phyloP scores from a whole-genome alignment of 92 coral and sea anemone genomes.

The Epizoanthus scotinus region DNA sequence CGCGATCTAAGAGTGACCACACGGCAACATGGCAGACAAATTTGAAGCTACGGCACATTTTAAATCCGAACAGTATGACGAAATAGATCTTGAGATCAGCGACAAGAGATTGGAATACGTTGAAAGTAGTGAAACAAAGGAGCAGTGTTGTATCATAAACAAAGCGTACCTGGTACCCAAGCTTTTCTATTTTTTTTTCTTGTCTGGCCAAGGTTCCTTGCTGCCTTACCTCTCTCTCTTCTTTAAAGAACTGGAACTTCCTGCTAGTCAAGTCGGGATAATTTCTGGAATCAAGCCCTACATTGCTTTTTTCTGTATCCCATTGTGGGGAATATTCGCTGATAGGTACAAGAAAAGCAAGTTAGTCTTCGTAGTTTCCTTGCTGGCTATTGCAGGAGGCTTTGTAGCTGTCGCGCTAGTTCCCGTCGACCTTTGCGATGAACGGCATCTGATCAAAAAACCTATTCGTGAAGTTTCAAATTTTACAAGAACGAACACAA shows the following conservation, averaged over 20 bases:
- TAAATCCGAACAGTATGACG: neutral
- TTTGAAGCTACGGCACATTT: neutral
- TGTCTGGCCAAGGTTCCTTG: conserved; percentile 88
- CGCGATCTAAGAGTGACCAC: no score
- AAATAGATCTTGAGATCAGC: conserved; percentile 29
- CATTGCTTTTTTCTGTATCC: conserved; percentile 87
- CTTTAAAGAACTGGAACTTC: conserved; percentile 81
- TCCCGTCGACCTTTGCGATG: conserved; percentile 81
- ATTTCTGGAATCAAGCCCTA: conserved; percentile 87
- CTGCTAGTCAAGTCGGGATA: conserved; percentile 83
- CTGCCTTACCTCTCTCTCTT: conserved; percentile 79
- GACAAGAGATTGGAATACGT: neutral
- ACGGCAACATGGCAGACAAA: conserved; percentile 8
- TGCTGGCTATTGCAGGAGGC: conserved; percentile 75
- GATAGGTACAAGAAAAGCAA: conserved; percentile 78
- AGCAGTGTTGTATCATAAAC: conserved; percentile 51
- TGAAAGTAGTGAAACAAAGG: conserved; percentile 20
- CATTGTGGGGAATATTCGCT: conserved; percentile 86
- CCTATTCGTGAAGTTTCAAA: conserved; percentile 23
- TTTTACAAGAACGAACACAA: conserved; percentile 25
- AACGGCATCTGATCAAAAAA: conserved; percentile 25
- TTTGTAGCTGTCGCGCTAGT: conserved; percentile 81
- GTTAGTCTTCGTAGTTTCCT: conserved; percentile 67
- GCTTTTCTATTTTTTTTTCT: conserved; percentile 78
- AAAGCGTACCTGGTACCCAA: conserved; percentile 76